Base-by-base conservation (phyloP, 2,888 invertebrate species). In the Scelioninae gen. 1 region DNA sequence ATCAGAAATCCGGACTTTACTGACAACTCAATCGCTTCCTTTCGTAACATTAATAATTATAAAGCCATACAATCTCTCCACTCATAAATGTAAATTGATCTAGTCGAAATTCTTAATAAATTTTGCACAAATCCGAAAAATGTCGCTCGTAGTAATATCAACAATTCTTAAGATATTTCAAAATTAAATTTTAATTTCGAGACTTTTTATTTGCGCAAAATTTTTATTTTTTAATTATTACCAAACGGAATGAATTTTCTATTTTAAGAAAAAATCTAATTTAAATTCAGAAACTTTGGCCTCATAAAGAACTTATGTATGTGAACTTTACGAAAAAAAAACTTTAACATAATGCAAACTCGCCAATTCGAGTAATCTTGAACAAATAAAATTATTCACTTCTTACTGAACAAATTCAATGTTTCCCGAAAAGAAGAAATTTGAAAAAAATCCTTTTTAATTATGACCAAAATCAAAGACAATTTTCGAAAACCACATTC, bases 21-120 rank as follows among this genome's bases (percentile, higher is more conserved):
- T 38, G 16, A 38, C 56, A 56, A 56, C 11, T 15, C 56, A 31
- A 55, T 32, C 16, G 38, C 38, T 56, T 38, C 34, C 34, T 56
- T 34, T 56, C 38, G 38, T 38, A 56, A 56, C 56, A 56, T 38
- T 16, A 56, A 38, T 56, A 34, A 34, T 56, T 15, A 16, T 15
- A 13, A 32, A 15, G 9, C 11, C 38, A 15, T 6, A 32, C 53
- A 29, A 32, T 32, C 23, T 55, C 55, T 34, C 15, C 10, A 8
- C 16, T 56, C 38, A 56, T 56, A 38, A 56, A 56, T 56, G 34
- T 38, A 38, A 53, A 53, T 53, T 53, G 53, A 53, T n/a, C 53
- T 53, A 29, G 5, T 11, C 5, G 29, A 51, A 51, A 51, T 8
- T 47, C 45, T 15, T 47, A 0, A 15, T 47, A 47, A 47, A 47